A percentile compares a stretch with the other conserved stretches of the same genome.
These are phyloP conservation scores for Peromyscus nudipes DNA, from an alignment of 2,797 vertebrate species.

Conservation along the genomic window DNA sequence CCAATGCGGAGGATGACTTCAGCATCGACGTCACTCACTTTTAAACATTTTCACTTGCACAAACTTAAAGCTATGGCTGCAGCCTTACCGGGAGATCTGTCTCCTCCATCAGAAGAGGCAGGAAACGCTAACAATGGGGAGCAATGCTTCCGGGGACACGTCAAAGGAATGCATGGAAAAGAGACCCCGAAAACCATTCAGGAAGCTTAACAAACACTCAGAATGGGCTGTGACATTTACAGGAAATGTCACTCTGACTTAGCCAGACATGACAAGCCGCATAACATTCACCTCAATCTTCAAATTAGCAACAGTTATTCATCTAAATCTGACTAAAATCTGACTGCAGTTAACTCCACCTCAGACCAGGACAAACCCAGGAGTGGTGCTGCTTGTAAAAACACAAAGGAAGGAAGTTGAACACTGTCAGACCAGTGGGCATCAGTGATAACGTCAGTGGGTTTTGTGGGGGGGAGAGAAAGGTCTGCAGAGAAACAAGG, in stretches of 20 bases:
- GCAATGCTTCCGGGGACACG: constrained; percentile 56
- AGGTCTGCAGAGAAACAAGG: constrained; percentile 72
- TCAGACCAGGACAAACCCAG: constrained; percentile 83
- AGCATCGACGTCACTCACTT: constrained; percentile 62
- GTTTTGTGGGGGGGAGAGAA: constrained; percentile 55
- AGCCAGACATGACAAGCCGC: constrained; percentile 73
- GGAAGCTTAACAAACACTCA: constrained; percentile 81
- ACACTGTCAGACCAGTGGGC: constrained; percentile 69
- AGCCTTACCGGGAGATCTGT: constrained; percentile 50
- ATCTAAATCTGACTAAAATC: constrained; percentile 83
- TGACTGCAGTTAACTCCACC: constrained; percentile 81
- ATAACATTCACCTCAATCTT: constrained; percentile 72
- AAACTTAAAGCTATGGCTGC: constrained; percentile 75
- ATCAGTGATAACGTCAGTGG: neutral
- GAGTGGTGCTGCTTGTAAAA: constrained; percentile 75
- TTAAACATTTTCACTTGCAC: constrained; percentile 71
- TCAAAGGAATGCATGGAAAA: constrained; percentile 84
- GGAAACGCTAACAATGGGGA: constrained; percentile 59
- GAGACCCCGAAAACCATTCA: constrained; percentile 78
- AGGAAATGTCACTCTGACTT: constrained; percentile 82
- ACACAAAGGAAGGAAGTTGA: constrained; percentile 52
- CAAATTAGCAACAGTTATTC: constrained; percentile 82
- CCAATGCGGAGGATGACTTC: constrained; percentile 51
- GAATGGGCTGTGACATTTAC: constrained; percentile 71
- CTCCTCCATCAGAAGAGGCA: constrained; percentile 55